These are phyloP conservation scores for Philaethria dido DNA, from an alignment of 2,888 invertebrate genomes.

Conservation along the genomic window DNA sequence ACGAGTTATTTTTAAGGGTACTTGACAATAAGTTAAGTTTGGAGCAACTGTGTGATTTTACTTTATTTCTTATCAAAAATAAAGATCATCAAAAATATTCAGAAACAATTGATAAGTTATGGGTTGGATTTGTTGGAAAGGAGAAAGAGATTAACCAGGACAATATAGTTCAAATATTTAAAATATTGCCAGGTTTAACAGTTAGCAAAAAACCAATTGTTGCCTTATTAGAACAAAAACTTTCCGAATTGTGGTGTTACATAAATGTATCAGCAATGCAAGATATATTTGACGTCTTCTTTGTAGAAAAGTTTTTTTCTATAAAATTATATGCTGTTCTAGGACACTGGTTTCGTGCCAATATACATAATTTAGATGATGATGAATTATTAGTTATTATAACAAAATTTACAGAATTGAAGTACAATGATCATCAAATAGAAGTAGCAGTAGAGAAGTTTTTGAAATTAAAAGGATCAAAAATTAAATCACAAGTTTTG, in stretches of 20 bases:
- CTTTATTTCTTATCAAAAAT: slow-evolving; percentile 80
- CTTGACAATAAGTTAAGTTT: slow-evolving; percentile 84
- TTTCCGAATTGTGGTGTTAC: slow-evolving; percentile 82
- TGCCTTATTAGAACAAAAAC: slow-evolving; percentile 83
- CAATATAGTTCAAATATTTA: slow-evolving; percentile 84
- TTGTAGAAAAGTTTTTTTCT: slow-evolving; percentile 68
- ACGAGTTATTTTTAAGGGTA: slow-evolving; percentile 85
- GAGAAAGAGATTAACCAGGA: slow-evolving; percentile 82
- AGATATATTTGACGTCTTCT: slow-evolving; percentile 74
- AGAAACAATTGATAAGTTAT: slow-evolving; percentile 85
- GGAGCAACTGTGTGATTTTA: slow-evolving; percentile 84
- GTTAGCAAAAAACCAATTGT: slow-evolving; percentile 84
- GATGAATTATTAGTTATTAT: slow-evolving; percentile 81
- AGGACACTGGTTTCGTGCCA: slow-evolving; percentile 84
- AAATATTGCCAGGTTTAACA: slow-evolving; percentile 82
- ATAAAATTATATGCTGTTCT: slow-evolving; percentile 68
- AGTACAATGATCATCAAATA: slow-evolving; percentile 82
- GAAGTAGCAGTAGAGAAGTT: slow-evolving; percentile 85
- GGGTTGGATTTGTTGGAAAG: slow-evolving; percentile 85
- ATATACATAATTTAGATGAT: slow-evolving; percentile 85
- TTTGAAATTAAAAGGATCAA: slow-evolving; percentile 78
- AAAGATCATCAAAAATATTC: slow-evolving; percentile 73
- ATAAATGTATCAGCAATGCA: slow-evolving; percentile 74
- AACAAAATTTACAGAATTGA: slow-evolving; percentile 79
- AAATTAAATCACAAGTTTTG: slow-evolving; percentile 80